Conservation (phyloP, 2,113 vertebrate species). For the Hippocampus barbouri region DNA sequence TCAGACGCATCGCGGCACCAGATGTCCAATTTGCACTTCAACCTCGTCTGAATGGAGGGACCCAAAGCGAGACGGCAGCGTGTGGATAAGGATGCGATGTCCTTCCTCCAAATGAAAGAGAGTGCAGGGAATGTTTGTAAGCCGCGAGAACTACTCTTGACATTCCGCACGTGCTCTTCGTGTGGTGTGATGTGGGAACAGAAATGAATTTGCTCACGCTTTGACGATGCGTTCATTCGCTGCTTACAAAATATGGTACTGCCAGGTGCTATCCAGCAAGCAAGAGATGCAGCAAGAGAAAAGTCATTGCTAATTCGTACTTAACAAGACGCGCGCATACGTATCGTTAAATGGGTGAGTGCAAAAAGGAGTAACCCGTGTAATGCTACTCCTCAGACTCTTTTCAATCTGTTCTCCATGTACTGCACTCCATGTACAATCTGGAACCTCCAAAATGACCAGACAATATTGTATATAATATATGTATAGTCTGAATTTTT, state of each 20-base stretch:
- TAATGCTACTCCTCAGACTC: no score
- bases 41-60: constrained; percentile 71
- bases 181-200: background rate
- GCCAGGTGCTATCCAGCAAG: no score
- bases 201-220: constrained; percentile 5
- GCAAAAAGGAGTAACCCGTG: no score
- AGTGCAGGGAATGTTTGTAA: constrained; percentile 20
- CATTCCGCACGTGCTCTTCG: background rate
- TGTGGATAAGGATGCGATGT: constrained; percentile 53
- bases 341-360: no score
- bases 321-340: no score
- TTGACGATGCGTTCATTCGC: background rate
- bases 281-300: no score
- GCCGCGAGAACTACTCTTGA: background rate
- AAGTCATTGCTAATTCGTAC: no score
- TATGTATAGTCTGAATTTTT: no score
- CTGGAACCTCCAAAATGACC: no score
- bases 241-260: background rate
- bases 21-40: constrained; percentile 82
- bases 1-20: constrained; percentile 72
- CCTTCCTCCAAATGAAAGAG: constrained; percentile 43
- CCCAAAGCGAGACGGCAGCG: constrained; percentile 49
- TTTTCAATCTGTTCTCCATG: no score
- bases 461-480: no score
- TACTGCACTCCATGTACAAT: no score